Conservation (phyloP, 2,113 vertebrate species). For the Serilophus lunatus region DNA sequence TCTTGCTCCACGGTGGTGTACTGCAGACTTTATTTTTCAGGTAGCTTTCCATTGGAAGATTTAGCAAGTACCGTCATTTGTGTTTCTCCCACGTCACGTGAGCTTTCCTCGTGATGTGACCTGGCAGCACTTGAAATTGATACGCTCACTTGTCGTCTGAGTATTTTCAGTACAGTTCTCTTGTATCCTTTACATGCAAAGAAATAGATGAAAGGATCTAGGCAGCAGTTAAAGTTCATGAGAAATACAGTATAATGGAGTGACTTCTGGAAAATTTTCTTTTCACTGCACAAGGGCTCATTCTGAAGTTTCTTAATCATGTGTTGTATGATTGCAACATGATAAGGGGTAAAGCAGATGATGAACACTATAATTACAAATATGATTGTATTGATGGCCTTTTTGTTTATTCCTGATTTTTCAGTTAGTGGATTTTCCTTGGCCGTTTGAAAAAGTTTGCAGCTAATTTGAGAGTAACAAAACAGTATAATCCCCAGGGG, state of each 20-base stretch:
- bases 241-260: conserved; percentile 90
- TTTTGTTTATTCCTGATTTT: conserved; percentile 89
- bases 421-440: conserved; percentile 88
- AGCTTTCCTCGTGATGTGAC: conserved; percentile 86
- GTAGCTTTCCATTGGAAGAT: conserved; percentile 66
- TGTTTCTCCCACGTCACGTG: conserved; percentile 71
- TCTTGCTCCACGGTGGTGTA: background rate
- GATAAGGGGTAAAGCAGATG: conserved; percentile 92
- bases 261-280: conserved; percentile 86
- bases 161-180: conserved; percentile 87
- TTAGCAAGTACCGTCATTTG: conserved; percentile 70
- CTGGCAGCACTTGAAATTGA: conserved; percentile 88
- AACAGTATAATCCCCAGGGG: conserved; percentile 85
- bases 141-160: conserved; percentile 83
- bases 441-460: conserved; percentile 83
- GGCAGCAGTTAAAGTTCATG: conserved; percentile 94
- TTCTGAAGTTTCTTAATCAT: conserved; percentile 89
- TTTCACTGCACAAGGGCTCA: conserved; percentile 71
- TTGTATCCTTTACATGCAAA: conserved; percentile 98
- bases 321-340: conserved; percentile 88
- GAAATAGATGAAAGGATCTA: conserved; percentile 98
- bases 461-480: conserved; percentile 89
- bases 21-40: background rate
- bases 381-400: conserved; percentile 91
- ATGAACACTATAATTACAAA: conserved; percentile 92